Evolutionary conservation across 2,113 vertebrate species (phyloP), one percentile per base, ranked within the genome.

Genomic region (Lampris megalopsis): DNA sequence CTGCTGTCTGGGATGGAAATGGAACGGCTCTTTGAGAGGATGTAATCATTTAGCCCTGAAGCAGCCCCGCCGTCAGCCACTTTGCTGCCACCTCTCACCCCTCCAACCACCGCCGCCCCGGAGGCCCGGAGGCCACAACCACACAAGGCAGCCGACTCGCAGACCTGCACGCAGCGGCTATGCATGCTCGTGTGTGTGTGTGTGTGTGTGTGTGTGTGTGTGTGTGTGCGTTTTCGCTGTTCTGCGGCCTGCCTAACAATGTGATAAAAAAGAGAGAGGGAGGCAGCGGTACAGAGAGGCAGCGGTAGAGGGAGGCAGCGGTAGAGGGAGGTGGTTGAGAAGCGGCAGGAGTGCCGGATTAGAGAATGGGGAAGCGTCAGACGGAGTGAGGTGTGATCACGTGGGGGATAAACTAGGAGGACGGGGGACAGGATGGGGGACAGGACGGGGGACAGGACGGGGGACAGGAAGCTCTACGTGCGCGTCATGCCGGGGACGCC

Each of bases 21-120:
- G 54, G 75, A 81, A 67, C 65, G 50, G 72, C 70, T 91, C 52
- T 70, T 83, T 77, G 71, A 82, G 69, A 70, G 75, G 71, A 88
- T 75, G 73, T 86, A 75, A 89, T 92, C 71, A 88, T 90, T 88
- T 84, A 89, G 76, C 77, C 74, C 66, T 67, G 79, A 86, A 71
- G 60, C 73, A 78, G 81, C 40, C 64, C 82, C 74, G 58, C 70
- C 70, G 77, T 89, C 71, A 67, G 70, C 72, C 53, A n/a, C 60
- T 5, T 1, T 36, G 24, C 59, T 36, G 43, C 48, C 24, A 24
- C 48, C 40, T 2, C 42, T 35, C 59, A 8, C 41, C 57, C 78
- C 77, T 57, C 59, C 58, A 64, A 58, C 53, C 40, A 40, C 61
- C 42, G 58, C 59, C 56, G 38, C 61, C 54, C 43, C 41, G 45